Evolutionary conservation across 2,797 vertebrate genomes (phyloP).

Genomic region (Adrianichthys oophorus): DNA sequence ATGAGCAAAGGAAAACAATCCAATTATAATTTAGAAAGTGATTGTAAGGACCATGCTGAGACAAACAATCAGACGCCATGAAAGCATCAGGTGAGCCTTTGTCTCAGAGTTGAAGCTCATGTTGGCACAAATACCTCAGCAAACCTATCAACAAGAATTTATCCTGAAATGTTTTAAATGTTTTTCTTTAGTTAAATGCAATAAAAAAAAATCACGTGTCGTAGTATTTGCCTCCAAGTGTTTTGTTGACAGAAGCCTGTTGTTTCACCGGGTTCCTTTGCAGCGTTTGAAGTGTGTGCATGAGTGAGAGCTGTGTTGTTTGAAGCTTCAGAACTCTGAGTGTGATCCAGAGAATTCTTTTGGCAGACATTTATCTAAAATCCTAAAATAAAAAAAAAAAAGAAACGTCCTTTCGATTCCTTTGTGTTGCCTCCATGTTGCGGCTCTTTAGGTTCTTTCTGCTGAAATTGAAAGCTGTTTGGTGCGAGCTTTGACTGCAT

Average conservation of each 20-base stretch:
- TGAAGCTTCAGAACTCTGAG: constrained; percentile 17
- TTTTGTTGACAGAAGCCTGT: constrained; percentile 6
- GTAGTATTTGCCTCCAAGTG: not conserved
- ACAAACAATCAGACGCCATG: not conserved
- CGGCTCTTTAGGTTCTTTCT: too few relatives aligned
- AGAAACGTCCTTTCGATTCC: too few relatives aligned
- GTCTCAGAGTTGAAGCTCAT: not conserved
- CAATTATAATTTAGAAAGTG: constrained; percentile 12
- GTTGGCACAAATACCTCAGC: not conserved
- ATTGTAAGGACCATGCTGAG: constrained; percentile 12
- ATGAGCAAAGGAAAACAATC: constrained; percentile 10
- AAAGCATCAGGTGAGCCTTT: not conserved
- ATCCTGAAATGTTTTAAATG: not conserved
- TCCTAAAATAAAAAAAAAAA: constrained; percentile 8
- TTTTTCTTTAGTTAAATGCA: not conserved
- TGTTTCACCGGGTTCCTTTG: constrained; percentile 35
- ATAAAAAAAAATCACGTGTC: constrained; percentile 10
- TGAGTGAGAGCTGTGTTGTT: constrained; percentile 26
- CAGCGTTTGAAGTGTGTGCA: constrained; percentile 16
- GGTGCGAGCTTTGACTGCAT: too few relatives aligned
- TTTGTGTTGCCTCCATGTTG: too few relatives aligned
- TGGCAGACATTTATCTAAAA: constrained; percentile 15
- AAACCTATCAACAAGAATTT: not conserved
- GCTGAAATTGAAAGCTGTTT: too few relatives aligned
- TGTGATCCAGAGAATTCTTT: constrained; percentile 16